Evolutionary conservation across 2,888 invertebrate genomes (phyloP).

Genomic region (Mimumesa dahlbomi): DNA sequence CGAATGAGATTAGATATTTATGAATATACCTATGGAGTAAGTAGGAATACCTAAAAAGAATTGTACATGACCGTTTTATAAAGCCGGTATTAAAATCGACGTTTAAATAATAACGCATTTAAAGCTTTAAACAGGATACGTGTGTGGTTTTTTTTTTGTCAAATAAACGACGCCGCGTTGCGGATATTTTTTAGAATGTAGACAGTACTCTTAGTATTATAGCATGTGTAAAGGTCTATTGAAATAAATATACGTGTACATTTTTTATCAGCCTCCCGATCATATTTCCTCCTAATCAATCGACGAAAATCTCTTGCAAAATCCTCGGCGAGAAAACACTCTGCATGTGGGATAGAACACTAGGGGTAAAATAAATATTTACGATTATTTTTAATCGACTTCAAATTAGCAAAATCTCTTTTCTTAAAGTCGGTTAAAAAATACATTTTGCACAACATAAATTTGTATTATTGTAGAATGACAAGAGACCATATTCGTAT

Average conservation of each 20-base stretch:
- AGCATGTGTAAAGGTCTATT: conserved; percentile 17
- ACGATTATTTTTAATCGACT: background rate
- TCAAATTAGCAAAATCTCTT: no score
- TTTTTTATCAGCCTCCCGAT: background rate
- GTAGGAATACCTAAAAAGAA: conserved; percentile 1
- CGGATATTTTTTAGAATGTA: background rate
- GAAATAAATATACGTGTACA: conserved; percentile 24
- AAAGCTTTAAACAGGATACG: conserved; percentile 31
- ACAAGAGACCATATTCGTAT: conserved; percentile 4
- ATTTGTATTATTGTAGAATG: no score
- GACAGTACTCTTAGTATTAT: conserved; percentile 40
- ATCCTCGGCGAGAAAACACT: no score
- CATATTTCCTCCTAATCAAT: no score
- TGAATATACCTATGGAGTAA: no score
- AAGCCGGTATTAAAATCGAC: conserved; percentile 16
- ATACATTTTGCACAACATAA: background rate
- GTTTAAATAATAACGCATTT: conserved; percentile 18
- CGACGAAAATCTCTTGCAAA: no score
- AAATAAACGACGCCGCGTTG: background rate
- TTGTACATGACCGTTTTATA: background rate
- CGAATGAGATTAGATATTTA: no score
- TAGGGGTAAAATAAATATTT: no score
- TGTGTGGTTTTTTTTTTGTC: conserved; percentile 8
- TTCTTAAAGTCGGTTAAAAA: background rate
- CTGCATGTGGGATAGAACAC: no score